Conservation (phyloP, 64 coral and sea anemone species). For the Pocillopora damicornis region DNA sequence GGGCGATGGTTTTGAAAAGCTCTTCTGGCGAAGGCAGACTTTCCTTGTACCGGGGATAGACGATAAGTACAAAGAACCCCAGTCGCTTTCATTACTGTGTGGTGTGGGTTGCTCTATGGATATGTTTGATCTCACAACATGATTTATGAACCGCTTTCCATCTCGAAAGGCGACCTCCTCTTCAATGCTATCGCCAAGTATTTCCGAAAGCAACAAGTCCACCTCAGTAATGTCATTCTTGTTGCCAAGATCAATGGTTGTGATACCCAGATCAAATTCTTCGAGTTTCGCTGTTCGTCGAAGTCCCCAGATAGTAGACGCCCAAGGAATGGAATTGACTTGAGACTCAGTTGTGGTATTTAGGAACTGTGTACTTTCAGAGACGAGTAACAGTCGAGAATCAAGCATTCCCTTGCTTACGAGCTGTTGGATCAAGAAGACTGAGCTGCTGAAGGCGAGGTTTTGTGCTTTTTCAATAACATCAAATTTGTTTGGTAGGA, state of each 20-base stretch:
- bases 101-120: neutral
- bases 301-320: slow-evolving; percentile 42
- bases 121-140: neutral
- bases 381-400: slow-evolving; percentile 10
- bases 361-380: neutral
- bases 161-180: slow-evolving; percentile 34
- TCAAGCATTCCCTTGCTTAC: neutral
- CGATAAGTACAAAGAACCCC: neutral
- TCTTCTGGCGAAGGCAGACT: neutral
- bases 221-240: neutral
- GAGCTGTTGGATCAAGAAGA: slow-evolving; percentile 9
- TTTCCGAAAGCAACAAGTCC: neutral
- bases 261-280: neutral
- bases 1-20: neutral
- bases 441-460: slow-evolving; percentile 29
- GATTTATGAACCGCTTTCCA: slow-evolving; percentile 9
- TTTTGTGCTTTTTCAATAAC: slow-evolving; percentile 28
- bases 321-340: slow-evolving; percentile 2
- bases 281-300: slow-evolving; percentile 35
- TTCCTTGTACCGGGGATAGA: neutral
- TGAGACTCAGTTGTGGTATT: neutral
- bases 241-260: slow-evolving; percentile 12
- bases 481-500: slow-evolving; percentile 8
- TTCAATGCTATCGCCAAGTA: neutral
- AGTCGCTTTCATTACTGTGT: neutral